Base-by-base conservation (phyloP, 2,797 vertebrate genomes). In the Propithecus deckenii region DNA sequence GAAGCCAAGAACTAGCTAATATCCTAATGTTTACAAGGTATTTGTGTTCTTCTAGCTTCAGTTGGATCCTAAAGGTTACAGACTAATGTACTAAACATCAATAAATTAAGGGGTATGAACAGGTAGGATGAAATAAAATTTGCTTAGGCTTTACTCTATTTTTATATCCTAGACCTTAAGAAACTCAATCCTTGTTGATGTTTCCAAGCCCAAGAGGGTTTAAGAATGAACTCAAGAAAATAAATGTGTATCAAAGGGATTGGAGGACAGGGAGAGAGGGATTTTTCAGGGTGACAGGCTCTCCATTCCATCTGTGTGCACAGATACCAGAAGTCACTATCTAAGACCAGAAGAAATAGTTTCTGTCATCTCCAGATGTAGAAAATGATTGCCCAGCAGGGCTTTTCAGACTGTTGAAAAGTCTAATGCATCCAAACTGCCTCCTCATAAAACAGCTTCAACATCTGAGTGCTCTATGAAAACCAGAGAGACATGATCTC, bases 191-290 rank as follows among this genome's bases (percentile, higher is more conserved):
- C 32, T 86, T 79, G 28, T 52, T 86, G 22, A 75, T 67, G 35
- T 92, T 94, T 71, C 55, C 59, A 93, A 95, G 32, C 2, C 7
- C 35, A 72, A 32, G 72, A 65, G 20, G 12, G 6, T 57, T 89
- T 84, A 86, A 89, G 50, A 93, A 97, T 85, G 10, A 96, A 78
- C 48, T 89, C n/a, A 38, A 57, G 32, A 92, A 97, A 94, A 95
- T 76, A 63, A 92, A 69, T 92, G 32, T 76, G 2, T 14, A 71
- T 65, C 46, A 61, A 85, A 94, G 32, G 55, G 5, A 71, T 2
- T 79, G 35, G 38, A 92, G 18, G 50, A 1, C 4, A 57, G 38
- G 18, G 38, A 81, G 48, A 86, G 9, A 84, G 20, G 32, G 4
- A 59, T 38, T 57, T 79, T 67, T 85, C 38, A 48, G 10, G 11